Base-by-base conservation (phyloP, 1,140 invertebrate species). In the Cyrtorhinus lividipennis region DNA sequence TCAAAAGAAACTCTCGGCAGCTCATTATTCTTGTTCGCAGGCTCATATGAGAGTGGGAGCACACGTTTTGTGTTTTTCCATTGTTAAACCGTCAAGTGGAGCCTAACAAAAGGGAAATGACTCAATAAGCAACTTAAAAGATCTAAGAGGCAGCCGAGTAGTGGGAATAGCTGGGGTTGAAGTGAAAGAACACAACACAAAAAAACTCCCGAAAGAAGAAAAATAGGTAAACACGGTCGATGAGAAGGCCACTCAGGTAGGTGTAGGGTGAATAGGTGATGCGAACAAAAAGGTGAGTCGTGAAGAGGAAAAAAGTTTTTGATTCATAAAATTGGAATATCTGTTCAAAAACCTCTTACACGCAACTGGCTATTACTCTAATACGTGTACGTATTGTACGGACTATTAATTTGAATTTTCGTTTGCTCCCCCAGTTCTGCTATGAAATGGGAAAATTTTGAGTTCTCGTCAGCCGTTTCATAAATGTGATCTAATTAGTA, bases 61-160 rank as follows among this genome's bases (percentile, higher is more conserved):
- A 15, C 48, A 53, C 48, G 8, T 53, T 53, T 53, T 53, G 48
- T 53, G 48, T 22, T 22, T 53, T 53, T 53, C 48, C 20, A 53
- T 53, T 53, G 48, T 53, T 53, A 20, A 53, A 53, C 48, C 48
- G 48, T 53, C 48, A 53, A 53, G 48, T 53, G 20, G 48, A 5
- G 48, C 10, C 48, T 53, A 10, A 53, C 8, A 5, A 53, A 53
- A 53, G 48, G 48, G 20, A 53, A 53, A 53, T 53, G 48, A 53
- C 48, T 53, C 48, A 53, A 53, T 53, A 53, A 53, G 48, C 48
- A 53, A 53, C 48, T 53, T 53, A 53, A 20, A 53, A 53, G 48
- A 53, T 53, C 48, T 22, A 20, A 53, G 48, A 53, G 48, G 48
- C 18, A 53, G 20, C 8, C 48, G 8, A 5, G 18, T 13, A 22